Evolutionary conservation across 92 coral and sea anemone genomes (phyloP), one percentile per base, ranked within the genome.

Genomic region (Paragorgia papillata): DNA sequence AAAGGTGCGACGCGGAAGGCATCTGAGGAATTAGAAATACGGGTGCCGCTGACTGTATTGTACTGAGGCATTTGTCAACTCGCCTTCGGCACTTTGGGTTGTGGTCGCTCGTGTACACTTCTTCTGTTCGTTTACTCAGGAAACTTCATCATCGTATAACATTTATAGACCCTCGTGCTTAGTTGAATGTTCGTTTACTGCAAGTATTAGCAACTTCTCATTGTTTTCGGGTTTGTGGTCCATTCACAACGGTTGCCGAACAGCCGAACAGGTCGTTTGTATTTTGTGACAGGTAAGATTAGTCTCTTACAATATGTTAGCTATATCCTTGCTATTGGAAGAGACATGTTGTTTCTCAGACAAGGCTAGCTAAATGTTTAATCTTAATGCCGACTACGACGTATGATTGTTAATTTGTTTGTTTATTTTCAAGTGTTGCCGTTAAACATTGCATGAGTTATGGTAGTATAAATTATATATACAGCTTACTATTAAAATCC

Each of bases 191-290:
- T 46, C 74, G 32, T 67, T 67, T 67, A 17, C 57, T 44, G 28
- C 33, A 44, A 67, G 21, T 67, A 67, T 67, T 41, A 67, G 44
- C 57, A n/a, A n/a, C n/a, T n/a, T n/a, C n/a, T 41, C 34, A 21
- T 67, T 67, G 74, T 67, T 31, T 67, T 41, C 21, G 57, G 32
- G 21, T 46, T 31, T 27, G 57, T 67, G 18, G 18, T 12, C 20
- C 29, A 39, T 35, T 9, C 14, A 35, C 57, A 46, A 9, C 15
- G 12, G 9, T 6, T 7, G 7, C n/a, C 2, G n/a, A 7, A n/a
- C 7, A 2, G 7, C 2, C 53, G 9, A 44, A 24, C 57, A 44
- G 57, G 37, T 67, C 39, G 74, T 26, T 60, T 20, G 57, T 67
- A 44, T 46, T 46, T 46, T 46, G 14, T 6, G 53, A 46, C 53